phyloP scores from a whole-genome alignment of 2,113 vertebrate genomes.

The Camelus bactrianus region DNA sequence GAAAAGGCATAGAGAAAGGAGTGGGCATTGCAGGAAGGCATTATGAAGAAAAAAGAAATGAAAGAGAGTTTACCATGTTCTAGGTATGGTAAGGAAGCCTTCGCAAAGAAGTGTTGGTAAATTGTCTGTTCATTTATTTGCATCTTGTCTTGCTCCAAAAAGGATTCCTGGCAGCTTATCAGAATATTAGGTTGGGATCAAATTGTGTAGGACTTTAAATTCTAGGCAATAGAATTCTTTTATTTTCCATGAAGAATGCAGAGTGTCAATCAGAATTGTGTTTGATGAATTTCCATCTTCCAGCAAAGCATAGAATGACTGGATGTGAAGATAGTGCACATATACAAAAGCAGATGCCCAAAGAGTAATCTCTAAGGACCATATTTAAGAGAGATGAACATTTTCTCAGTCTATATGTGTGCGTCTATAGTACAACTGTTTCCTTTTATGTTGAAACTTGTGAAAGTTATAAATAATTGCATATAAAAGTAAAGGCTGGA shows the following conservation, averaged over 20 bases:
- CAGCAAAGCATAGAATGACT: neutral
- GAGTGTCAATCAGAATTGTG: neutral
- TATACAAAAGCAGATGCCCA: neutral
- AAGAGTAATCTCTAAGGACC: neutral
- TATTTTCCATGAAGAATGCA: neutral
- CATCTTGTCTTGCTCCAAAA: neutral
- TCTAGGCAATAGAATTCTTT: neutral
- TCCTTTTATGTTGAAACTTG: neutral
- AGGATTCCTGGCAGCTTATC: neutral
- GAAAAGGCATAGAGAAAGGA: neutral
- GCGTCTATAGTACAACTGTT: neutral
- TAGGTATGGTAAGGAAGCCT: neutral
- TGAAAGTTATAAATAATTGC: neutral
- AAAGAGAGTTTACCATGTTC: neutral
- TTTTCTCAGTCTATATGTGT: neutral
- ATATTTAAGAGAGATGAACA: neutral
- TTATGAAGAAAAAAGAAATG: neutral
- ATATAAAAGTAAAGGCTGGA: neutral
- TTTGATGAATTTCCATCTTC: neutral
- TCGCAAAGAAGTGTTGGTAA: neutral
- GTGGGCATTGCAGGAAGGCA: neutral
- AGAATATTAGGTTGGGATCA: neutral
- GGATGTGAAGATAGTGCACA: neutral
- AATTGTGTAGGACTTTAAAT: neutral
- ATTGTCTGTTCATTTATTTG: conserved; percentile 33